Evolutionary conservation across 2,888 invertebrate species (phyloP).

Genomic region (Noctua comes): DNA sequence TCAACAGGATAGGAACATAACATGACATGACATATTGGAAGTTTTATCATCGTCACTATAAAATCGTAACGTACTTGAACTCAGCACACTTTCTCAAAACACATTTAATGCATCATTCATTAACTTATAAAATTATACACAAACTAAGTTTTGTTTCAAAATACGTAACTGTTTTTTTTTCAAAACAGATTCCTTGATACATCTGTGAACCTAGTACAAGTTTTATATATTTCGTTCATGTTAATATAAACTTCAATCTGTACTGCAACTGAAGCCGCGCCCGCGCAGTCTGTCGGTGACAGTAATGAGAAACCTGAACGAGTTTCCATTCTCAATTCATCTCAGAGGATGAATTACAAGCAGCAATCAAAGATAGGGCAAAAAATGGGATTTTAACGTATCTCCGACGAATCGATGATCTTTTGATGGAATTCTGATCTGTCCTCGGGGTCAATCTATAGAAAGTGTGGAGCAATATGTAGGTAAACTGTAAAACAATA

Average conservation of each 20-base stretch:
- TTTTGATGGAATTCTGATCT: neutral
- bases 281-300: neutral
- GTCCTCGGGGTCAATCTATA: neutral
- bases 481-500: neutral
- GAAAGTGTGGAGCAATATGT: neutral
- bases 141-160: constrained; percentile 45
- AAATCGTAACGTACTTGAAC: neutral
- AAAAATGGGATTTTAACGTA: neutral
- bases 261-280: neutral
- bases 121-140: constrained; percentile 33
- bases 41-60: neutral
- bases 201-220: neutral
- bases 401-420: neutral
- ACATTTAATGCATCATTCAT: constrained; percentile 29
- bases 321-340: neutral
- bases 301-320: neutral
- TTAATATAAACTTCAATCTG: neutral
- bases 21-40: too few relatives aligned
- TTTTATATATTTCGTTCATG: neutral
- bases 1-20: neutral
- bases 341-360: neutral
- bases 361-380: neutral
- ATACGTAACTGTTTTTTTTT: constrained; percentile 35
- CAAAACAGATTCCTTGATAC: constrained; percentile 25
- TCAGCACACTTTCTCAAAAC: constrained; percentile 15